A percentile compares a stretch with the other conserved stretches of the same genome.
phyloP scores from a whole-genome alignment of 2,888 invertebrate genomes.

The Polymixis lichenea region DNA sequence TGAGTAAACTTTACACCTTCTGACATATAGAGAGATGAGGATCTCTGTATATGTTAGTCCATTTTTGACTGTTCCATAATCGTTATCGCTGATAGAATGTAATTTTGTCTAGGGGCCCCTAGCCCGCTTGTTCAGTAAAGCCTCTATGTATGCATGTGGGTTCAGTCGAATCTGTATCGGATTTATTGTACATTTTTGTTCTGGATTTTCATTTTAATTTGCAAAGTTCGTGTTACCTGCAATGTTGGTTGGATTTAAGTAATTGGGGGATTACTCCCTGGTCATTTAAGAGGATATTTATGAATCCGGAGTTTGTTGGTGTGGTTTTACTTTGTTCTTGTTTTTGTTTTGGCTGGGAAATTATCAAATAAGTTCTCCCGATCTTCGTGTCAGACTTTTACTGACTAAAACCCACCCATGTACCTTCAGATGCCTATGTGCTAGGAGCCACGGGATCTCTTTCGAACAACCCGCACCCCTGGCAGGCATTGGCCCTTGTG shows the following conservation, averaged over 20 bases:
- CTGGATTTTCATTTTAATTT: conserved; percentile 15
- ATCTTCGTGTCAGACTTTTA: no score
- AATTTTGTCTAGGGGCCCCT: no score
- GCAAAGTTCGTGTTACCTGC: conserved; percentile 13
- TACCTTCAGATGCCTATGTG: no score
- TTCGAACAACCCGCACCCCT: no score
- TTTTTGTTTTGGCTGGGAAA: no score
- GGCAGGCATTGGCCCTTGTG: no score
- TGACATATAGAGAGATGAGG: no score
- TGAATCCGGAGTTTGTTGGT: background rate
- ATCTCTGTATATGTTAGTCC: no score
- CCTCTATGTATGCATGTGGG: background rate
- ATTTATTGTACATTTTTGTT: conserved; percentile 32
- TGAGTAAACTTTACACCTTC: no score
- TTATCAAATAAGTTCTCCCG: no score
- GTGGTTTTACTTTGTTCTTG: background rate
- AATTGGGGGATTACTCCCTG: conserved; percentile 19
- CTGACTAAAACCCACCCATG: no score
- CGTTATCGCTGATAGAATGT: background rate
- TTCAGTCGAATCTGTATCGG: conserved; percentile 14
- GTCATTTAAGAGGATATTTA: conserved; percentile 11
- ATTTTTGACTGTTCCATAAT: background rate
- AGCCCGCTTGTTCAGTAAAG: background rate
- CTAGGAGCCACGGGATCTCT: no score
- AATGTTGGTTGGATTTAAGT: conserved; percentile 23